Conservation (phyloP, 2,888 invertebrate species). For the Cataglyphis livida region DNA sequence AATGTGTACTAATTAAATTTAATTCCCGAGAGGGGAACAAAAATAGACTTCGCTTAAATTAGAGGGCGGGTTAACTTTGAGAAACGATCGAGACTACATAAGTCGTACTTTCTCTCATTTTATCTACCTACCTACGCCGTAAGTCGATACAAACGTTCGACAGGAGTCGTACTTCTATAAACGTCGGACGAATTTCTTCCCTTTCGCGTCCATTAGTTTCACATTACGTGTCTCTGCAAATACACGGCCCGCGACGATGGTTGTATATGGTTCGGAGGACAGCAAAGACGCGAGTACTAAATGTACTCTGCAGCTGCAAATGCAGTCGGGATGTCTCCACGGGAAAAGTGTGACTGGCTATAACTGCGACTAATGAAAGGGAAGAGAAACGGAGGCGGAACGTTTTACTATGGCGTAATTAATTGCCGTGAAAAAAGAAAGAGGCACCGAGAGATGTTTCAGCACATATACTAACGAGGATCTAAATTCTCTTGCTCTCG, state of each 20-base stretch:
- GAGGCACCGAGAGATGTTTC: slow-evolving; percentile 17
- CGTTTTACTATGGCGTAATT: slow-evolving; percentile 46
- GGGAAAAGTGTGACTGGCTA: slow-evolving; percentile 17
- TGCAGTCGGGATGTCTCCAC: not conserved
- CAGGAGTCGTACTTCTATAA: slow-evolving; percentile 1
- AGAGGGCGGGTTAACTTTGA: slow-evolving; percentile 24
- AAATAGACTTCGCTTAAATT: slow-evolving; percentile 32
- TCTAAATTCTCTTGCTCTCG: slow-evolving; percentile 14
- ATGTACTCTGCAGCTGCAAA: slow-evolving; percentile 11
- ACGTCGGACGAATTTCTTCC: slow-evolving; percentile 42
- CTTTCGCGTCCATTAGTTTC: slow-evolving; percentile 45
- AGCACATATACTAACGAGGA: not conserved
- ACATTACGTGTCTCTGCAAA: slow-evolving; percentile 41
- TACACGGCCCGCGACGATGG: not conserved
- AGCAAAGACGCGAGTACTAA: slow-evolving; percentile 9
- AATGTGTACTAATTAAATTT: slow-evolving; percentile 27
- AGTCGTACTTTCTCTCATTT: slow-evolving; percentile 34
- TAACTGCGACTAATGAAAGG: not conserved
- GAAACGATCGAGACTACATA: slow-evolving; percentile 21
- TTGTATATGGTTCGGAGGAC: not conserved
- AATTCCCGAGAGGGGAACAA: not conserved
- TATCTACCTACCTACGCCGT: not conserved
- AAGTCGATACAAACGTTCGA: slow-evolving; percentile 23
- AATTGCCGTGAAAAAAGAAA: slow-evolving; percentile 29
- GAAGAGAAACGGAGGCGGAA: slow-evolving; percentile 18